Percentiles rank a stretch among this genome's conserved stretches.
Evolutionary conservation across 2,113 vertebrate species (phyloP).

Genomic region (Mormyrus lacerda): DNA sequence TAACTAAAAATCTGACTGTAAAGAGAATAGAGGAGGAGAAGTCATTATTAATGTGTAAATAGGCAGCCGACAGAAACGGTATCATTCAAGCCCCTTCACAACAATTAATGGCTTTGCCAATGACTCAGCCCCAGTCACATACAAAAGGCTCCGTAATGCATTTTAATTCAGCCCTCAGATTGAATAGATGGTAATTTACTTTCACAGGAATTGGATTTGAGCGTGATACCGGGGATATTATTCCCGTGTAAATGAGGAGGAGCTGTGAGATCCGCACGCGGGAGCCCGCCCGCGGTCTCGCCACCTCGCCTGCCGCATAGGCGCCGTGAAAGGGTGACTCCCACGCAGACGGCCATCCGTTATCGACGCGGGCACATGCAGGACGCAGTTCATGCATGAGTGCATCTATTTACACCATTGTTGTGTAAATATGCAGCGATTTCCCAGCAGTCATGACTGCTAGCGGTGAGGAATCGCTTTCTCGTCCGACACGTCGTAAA

Average conservation of each 20-base stretch:
- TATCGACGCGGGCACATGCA: neutral
- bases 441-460: neutral
- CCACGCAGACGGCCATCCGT: neutral
- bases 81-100: conserved; percentile 37
- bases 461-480: conserved; percentile 6
- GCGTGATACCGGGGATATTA: conserved; percentile 32
- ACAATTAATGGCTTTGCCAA: conserved; percentile 51
- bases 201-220: conserved; percentile 39
- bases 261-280: neutral
- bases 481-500: neutral
- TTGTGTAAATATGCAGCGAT: neutral
- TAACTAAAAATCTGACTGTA: conserved; percentile 28
- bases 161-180: conserved; percentile 60
- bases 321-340: neutral
- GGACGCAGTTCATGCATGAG: neutral
- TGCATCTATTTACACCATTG: neutral
- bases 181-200: conserved; percentile 52
- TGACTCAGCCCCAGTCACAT: conserved; percentile 30
- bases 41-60: conserved; percentile 37
- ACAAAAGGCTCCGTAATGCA: conserved; percentile 44
- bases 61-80: conserved; percentile 33
- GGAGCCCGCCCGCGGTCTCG: neutral
- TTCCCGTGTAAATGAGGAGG: conserved; percentile 16
- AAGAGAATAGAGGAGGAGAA: conserved; percentile 34
- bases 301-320: too few relatives aligned